Evolutionary conservation across 2,113 vertebrate species (phyloP).

Genomic region (Nesogale talazaci): DNA sequence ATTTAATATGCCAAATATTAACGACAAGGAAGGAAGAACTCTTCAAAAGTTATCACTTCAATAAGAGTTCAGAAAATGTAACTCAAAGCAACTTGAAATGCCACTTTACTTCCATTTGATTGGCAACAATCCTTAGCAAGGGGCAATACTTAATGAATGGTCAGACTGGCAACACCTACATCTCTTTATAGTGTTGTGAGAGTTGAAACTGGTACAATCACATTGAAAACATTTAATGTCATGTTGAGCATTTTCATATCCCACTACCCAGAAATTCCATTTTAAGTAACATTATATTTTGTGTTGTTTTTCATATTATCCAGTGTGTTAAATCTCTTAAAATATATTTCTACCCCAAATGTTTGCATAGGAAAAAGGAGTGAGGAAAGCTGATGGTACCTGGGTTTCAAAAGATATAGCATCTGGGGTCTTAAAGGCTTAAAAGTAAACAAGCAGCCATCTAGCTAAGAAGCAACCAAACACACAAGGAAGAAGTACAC

Average conservation of each 20-base stretch:
- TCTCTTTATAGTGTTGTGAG: neutral
- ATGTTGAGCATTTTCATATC: neutral
- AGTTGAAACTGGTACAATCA: neutral
- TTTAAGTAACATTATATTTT: neutral
- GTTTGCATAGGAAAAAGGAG: too few relatives aligned
- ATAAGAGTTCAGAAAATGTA: slow-evolving; percentile 15
- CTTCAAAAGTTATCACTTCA: slow-evolving; percentile 27
- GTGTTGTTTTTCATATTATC: neutral
- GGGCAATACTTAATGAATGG: neutral
- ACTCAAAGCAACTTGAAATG: slow-evolving; percentile 26
- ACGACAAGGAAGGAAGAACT: neutral
- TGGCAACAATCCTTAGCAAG: neutral
- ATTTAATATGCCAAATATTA: slow-evolving; percentile 7
- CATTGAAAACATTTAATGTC: neutral
- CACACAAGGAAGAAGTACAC: too few relatives aligned
- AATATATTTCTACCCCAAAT: neutral
- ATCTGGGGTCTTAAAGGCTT: too few relatives aligned
- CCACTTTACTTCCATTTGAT: neutral
- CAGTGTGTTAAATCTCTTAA: neutral
- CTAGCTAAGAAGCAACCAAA: too few relatives aligned
- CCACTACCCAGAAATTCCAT: neutral
- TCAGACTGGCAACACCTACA: neutral
- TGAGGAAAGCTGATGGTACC: too few relatives aligned
- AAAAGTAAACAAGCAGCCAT: too few relatives aligned
- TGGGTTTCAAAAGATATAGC: too few relatives aligned